phyloP scores from a whole-genome alignment of 2,797 vertebrate species.

The Phylloscopus collybita region DNA sequence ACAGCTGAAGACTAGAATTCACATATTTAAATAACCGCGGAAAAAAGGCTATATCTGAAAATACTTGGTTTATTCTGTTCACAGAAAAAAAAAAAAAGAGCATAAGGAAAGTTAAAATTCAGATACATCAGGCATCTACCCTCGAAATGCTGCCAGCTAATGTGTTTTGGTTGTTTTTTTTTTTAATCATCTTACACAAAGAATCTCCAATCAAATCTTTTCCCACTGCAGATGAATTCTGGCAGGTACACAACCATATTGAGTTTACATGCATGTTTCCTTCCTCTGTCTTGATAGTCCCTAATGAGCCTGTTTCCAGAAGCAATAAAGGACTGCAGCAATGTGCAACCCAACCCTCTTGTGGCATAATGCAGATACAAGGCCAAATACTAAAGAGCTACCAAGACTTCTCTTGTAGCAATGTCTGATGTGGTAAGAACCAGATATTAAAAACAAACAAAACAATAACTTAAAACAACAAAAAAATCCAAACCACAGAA shows the following conservation, averaged over 20 bases:
- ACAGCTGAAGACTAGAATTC: neutral
- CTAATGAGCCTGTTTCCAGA: neutral
- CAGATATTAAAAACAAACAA: neutral
- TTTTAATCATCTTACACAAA: neutral
- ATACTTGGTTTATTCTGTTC: neutral
- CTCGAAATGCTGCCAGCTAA: neutral
- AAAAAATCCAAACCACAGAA: too few relatives aligned
- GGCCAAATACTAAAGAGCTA: neutral
- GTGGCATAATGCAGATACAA: neutral
- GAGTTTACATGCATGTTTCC: neutral
- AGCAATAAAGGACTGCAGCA: neutral
- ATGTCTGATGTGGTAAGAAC: neutral
- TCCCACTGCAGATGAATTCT: neutral
- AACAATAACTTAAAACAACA: neutral
- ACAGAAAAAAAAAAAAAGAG: neutral
- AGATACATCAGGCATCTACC: neutral
- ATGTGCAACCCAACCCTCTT: neutral
- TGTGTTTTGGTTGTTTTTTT: too few relatives aligned
- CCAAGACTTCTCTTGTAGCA: neutral
- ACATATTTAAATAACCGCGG: accelerated
- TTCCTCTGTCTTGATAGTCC: neutral
- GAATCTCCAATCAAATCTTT: neutral
- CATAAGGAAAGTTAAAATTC: neutral
- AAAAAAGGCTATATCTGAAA: neutral
- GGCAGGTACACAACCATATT: neutral